Base-by-base conservation (phyloP, 2,797 vertebrate species). In the Crypturellus tataupa region DNA sequence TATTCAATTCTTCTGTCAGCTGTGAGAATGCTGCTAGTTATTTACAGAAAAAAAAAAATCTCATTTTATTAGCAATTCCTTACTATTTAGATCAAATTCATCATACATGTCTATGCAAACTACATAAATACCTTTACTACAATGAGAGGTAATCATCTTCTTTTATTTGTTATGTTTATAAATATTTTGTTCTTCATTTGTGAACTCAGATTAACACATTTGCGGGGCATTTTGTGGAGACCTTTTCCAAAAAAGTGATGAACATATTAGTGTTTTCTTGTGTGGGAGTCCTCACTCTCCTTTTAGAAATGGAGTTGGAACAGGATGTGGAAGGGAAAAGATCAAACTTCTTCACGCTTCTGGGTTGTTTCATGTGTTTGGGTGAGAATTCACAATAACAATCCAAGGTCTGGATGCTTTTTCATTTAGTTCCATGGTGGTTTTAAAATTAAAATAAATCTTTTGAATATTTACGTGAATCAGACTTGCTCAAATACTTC, bases 1-100 rank as follows among this genome's bases (percentile, higher is more conserved):
- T 95, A 17, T 37, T 80, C 78, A 84, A 73, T 95, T 96, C 69
- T 95, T 85, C 78, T 87, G 65, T 93, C 76, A 82, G 88, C 85
- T 94, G 78, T 80, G 58, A 46, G 78, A 93, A 89, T 90, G 67
- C 27, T 87, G 44, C 51, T 87, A 24, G 40, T 94, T 97, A 86
- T 93, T 97, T 96, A 90, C 65, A 93, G 21, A 63, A 91, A 47
- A 7, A 87, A 49, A 67, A 42, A 4, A 31, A 25, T 23, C 71
- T 87, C 31, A 20, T 85, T 80, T 92, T 95, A 94, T 94, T 94
- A 95, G 85, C 14, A 25, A 16, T 86, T 81, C 31, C 78, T 35
- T 77, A 10, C 35, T 67, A 39, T 87, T 49, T 91, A 59, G 40
- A 51, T 68, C 82, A 92, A 94, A 9, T 37, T 83, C 44, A 31